Conservation (phyloP, 2,797 vertebrate species). For the Pelodytes ibericus region DNA sequence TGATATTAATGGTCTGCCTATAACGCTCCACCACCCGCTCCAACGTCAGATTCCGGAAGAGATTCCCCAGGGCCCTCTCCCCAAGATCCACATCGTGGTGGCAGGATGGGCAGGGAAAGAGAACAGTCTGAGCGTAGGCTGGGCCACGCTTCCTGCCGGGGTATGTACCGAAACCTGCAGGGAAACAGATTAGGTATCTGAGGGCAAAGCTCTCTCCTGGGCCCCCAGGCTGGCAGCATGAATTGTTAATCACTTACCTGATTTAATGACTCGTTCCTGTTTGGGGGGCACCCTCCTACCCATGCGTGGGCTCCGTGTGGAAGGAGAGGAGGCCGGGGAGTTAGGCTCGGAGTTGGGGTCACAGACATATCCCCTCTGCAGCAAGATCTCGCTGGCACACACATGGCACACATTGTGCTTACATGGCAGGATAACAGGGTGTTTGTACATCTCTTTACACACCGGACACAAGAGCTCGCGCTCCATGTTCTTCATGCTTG, state of each 20-base stretch:
- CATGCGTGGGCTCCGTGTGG: slow-evolving; percentile 87
- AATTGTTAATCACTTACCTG: slow-evolving; percentile 72
- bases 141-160: slow-evolving; percentile 87
- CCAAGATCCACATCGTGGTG: slow-evolving; percentile 89
- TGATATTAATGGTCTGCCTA: slow-evolving; percentile 88
- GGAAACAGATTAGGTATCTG: too few relatives aligned
- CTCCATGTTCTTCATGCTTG: slow-evolving; percentile 98
- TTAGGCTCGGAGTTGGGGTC: slow-evolving; percentile 91
- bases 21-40: slow-evolving; percentile 94
- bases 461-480: slow-evolving; percentile 90
- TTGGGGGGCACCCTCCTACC: slow-evolving; percentile 80
- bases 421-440: slow-evolving; percentile 91
- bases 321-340: slow-evolving; percentile 88
- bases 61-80: slow-evolving; percentile 86
- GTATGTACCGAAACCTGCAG: slow-evolving; percentile 89
- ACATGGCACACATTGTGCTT: slow-evolving; percentile 92
- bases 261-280: slow-evolving; percentile 87
- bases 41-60: slow-evolving; percentile 93
- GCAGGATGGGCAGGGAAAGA: slow-evolving; percentile 92
- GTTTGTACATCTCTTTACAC: slow-evolving; percentile 95
- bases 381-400: slow-evolving; percentile 90
- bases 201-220: too few relatives aligned
- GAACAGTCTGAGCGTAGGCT: slow-evolving; percentile 74
- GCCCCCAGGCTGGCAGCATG: background rate
- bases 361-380: slow-evolving; percentile 87